phyloP scores from a whole-genome alignment of 2,888 invertebrate species.

The Aethes cnicana region DNA sequence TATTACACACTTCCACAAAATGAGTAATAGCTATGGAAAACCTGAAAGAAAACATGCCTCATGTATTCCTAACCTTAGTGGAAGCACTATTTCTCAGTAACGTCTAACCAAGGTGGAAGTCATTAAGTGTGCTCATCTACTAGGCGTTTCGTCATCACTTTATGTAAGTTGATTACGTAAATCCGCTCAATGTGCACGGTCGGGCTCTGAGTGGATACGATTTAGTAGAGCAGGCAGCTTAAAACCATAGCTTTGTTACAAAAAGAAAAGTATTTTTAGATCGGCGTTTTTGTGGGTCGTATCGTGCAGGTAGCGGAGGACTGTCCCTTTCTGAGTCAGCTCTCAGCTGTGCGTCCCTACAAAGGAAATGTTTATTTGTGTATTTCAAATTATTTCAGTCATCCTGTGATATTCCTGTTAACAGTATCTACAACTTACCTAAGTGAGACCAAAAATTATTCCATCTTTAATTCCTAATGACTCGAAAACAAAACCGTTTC shows the following conservation, averaged over 20 bases:
- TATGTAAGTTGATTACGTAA: slow-evolving; percentile 74
- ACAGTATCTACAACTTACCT: too few species aligned
- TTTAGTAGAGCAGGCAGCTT: slow-evolving; percentile 23
- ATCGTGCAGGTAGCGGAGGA: slow-evolving; percentile 13
- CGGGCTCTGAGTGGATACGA: slow-evolving; percentile 25
- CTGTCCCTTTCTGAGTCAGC: slow-evolving; percentile 10
- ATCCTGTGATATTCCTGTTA: too few species aligned
- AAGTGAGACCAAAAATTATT: too few species aligned
- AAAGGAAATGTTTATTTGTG: background rate
- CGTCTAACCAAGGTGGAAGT: slow-evolving; percentile 50
- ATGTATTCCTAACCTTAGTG: too few species aligned
- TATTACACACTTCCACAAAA: background rate
- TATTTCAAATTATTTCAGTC: slow-evolving; percentile 6
- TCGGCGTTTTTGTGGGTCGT: slow-evolving; percentile 2
- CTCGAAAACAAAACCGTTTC: slow-evolving; percentile 9
- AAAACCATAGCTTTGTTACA: slow-evolving; percentile 10
- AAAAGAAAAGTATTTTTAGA: slow-evolving; percentile 12
- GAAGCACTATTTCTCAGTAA: slow-evolving; percentile 34
- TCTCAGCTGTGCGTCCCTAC: background rate
- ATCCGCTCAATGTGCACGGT: slow-evolving; percentile 39
- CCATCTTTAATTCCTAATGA: too few species aligned
- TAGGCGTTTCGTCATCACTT: slow-evolving; percentile 62
- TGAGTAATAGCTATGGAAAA: slow-evolving; percentile 2
- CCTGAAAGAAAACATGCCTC: too few species aligned
- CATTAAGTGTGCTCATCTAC: slow-evolving; percentile 62